Base-by-base conservation (phyloP, 2,888 invertebrate species). In the Endotricha flammealis region DNA sequence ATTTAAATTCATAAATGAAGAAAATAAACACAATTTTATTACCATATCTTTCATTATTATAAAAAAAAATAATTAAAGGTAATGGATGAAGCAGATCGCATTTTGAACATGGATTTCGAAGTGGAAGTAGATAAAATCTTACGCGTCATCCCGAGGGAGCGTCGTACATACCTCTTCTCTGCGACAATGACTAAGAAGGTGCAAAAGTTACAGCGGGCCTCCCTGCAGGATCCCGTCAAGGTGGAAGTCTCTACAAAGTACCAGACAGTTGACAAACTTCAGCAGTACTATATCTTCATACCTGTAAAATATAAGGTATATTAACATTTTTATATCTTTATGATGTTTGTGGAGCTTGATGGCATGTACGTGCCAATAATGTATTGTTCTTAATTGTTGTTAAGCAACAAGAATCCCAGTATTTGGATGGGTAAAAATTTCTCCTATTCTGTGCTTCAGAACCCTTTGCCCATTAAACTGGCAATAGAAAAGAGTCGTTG, bases 141-240 rank as follows among this genome's bases (percentile, higher is more conserved):
- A 1, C 93, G 81, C 0, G 94, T 92, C 0, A 93, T 99, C 36
- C 99, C 99, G 0, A 90, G 94, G 14, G 97, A 99, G 57, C 89
- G 99, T 2, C 88, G 91, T 42, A 99, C 99, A 0, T 95, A 93
- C 61, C 86, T 99, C 8, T 99, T 98, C 83, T 99, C 99, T 0
- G 99, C 99, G 0, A 99, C 99, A 1, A 99, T 99, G 99, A 99
- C 99, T 0, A 97, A 96, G 67, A 97, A 97, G 76, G 85, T 99
- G 0, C 95, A 95, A 56, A 99, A 99, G 70, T 81, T 99, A 14
- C 98, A 99, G 74, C 88, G 99, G 23, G 99, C 99, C 0, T 98
- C 97, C 0, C 79, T 99, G 4, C 91, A 91, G 52, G 94, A 99
- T 74, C 99, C 99, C 0, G 96, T 97, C 0, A 96, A 95, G 78